Evolutionary conservation across 2,113 vertebrate species (phyloP), one percentile per base, ranked within the genome.

Genomic region (Bubo bubo): DNA sequence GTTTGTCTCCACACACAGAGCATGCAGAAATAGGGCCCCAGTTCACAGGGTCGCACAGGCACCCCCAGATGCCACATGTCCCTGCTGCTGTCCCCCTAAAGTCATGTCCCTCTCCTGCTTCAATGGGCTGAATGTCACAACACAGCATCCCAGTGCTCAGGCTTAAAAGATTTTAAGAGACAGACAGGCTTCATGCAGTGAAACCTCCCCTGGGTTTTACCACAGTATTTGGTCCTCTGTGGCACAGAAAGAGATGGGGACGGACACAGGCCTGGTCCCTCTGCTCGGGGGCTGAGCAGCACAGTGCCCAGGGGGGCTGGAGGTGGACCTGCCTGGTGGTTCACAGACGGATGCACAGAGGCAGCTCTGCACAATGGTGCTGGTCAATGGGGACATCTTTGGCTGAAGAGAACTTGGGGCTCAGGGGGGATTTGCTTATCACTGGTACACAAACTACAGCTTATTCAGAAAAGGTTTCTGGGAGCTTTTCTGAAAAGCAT

Each of bases 291-390:
- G 20, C n/a, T 71, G 43, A 90, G 52, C 13, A 22, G 20, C 75
- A 32, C 30, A 60, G 35, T 43, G 21, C 49, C 75, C n/a, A n/a
- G 17, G 14, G 32, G 23, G 14, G 19, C 27, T 70, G 32, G 39
- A 37, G 66, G 34, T 23, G 32, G 39, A 28, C 35, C 32, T 22
- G 43, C 37, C 34, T 39, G 20, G 34, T 20, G 37, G 39, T n/a
- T 66, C 45, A 64, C 10, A 53, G 35, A 37, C 3, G 8, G 49
- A 56, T 4, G 21, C 39, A 52, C 14, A n/a, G 70, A 70, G 22
- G 37, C 1, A 7, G 34, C 50, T 71, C 63, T 26, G 4, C 1
- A 0, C n/a, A 41, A 34, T 3, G 6, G 20, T n/a, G 39, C 35
- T 56, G 32, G 24, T 45, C 53, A 56, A 12, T 9, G 10, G 20